Conservation (phyloP, 1,140 invertebrate species). For the Homalodisca vitripennis region DNA sequence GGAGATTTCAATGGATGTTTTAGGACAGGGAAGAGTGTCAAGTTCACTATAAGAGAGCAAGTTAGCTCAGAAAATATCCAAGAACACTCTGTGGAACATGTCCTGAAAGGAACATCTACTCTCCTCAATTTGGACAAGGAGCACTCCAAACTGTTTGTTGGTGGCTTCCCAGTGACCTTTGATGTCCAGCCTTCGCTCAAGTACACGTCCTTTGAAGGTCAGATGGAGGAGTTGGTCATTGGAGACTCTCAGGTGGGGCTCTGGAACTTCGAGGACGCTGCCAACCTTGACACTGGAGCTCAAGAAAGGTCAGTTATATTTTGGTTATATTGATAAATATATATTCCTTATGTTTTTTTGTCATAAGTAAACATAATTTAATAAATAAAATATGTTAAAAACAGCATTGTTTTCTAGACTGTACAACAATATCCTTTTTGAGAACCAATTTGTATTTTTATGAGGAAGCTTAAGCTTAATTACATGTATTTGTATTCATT, state of each 20-base stretch:
- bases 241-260: conserved; percentile 87
- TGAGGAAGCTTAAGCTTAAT: too few relatives aligned
- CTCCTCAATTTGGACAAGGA: conserved; percentile 86
- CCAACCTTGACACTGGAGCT: conserved; percentile 72
- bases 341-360: too few relatives aligned
- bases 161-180: conserved; percentile 75
- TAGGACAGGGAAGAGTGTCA: conserved; percentile 81
- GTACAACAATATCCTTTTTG: too few relatives aligned
- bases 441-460: too few relatives aligned
- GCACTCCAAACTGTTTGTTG: conserved; percentile 85
- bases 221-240: conserved; percentile 87
- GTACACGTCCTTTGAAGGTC: conserved; percentile 78
- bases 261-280: conserved; percentile 89
- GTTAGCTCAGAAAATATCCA: conserved; percentile 62
- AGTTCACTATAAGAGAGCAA: conserved; percentile 76
- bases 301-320: conserved; percentile 61
- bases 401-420: too few relatives aligned
- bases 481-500: too few relatives aligned
- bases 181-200: conserved; percentile 66
- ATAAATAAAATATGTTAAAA: too few relatives aligned
- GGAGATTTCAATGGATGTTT: too few relatives aligned
- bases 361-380: too few relatives aligned
- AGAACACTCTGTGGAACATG: conserved; percentile 56
- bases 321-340: background rate
- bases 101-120: conserved; percentile 65